Base-by-base conservation (phyloP, 92 coral and sea anemone species). In the Actinostola sp. region DNA sequence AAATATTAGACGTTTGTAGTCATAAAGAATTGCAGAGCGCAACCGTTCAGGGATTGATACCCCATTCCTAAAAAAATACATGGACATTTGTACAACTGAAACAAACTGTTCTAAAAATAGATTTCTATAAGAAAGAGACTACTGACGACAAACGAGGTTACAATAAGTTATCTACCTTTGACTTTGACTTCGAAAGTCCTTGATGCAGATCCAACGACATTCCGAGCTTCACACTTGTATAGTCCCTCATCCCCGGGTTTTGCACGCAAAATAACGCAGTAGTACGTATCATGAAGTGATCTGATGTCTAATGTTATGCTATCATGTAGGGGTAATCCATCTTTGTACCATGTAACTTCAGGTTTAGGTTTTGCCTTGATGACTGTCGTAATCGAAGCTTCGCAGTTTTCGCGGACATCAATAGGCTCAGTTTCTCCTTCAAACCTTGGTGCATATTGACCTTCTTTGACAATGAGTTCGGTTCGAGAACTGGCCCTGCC, bases 221-320 rank as follows among this genome's bases (percentile, higher is more conserved):
- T 94, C 29, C 71, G 88, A 13, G 98, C 98, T 74, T 87, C 93
- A 57, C 98, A 94, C 79, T 87, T 86, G 54, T 91, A 95, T 13
- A 84, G 78, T n/a, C 99, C 99, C 50, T 89, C 75, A 67, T 95
- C 99, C 34, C 63, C 81, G 28, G 85, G 80, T 63, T 87, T 88
- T 27, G 91, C 82, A 39, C 85, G 86, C 27, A 76, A 77, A 53
- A 94, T 82, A 14, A 87, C 82, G 34, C 90, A 77, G 52, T 80
- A 67, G 74, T 88, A 74, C n/a, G 86, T 82, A 78, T 91, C 90
- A 14, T 89, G 87, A 2, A 76, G 77, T 8, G 95, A 71, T 52
- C 82, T 87, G 28, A 91, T 80, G 69, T 85, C 89, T 17, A 86
- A 76, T 31, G 73, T 57, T 15, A 58, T 86, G 61, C 80, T 81